A percentile compares a stretch with the other conserved stretches of the same genome.
Evolutionary conservation across 2,888 invertebrate genomes (phyloP).

Genomic region (Arenicola marina): DNA sequence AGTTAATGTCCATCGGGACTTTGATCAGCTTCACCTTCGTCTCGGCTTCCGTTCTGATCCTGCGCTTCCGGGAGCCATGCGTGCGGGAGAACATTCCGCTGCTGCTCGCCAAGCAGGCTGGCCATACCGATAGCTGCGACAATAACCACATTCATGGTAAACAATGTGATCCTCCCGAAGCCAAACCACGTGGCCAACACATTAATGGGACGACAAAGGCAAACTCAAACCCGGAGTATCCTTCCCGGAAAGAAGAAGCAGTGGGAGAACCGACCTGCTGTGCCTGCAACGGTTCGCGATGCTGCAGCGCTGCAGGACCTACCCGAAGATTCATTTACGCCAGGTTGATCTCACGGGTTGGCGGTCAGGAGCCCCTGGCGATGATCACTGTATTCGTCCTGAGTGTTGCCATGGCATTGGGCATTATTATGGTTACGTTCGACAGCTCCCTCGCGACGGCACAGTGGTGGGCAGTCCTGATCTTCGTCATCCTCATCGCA

Average conservation of each 20-base stretch:
- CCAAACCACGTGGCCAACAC: too few relatives aligned
- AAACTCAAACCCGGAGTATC: too few relatives aligned
- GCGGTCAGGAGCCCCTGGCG: too few relatives aligned
- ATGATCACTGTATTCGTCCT: too few relatives aligned
- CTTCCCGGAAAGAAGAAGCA: too few relatives aligned
- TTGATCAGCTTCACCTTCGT: constrained; percentile 77
- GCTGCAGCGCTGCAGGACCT: too few relatives aligned
- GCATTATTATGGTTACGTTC: constrained; percentile 64
- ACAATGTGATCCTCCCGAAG: constrained; percentile 66
- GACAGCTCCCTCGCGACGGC: constrained; percentile 66
- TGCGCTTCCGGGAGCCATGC: constrained; percentile 69
- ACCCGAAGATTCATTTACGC: too few relatives aligned
- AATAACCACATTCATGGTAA: constrained; percentile 72
- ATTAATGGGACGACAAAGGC: too few relatives aligned
- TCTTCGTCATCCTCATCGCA: constrained; percentile 49
- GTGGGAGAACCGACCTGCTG: too few relatives aligned
- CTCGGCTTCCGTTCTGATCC: constrained; percentile 84
- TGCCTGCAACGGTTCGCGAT: too few relatives aligned
- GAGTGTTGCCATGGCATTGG: constrained; percentile 65
- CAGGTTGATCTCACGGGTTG: too few relatives aligned
- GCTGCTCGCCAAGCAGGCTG: constrained; percentile 63
- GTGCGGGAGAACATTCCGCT: constrained; percentile 71
- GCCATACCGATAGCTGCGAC: constrained; percentile 68
- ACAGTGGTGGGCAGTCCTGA: constrained; percentile 74
- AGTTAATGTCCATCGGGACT: constrained; percentile 83